Conservation (phyloP, 2,113 vertebrate genomes). For the Eira barbara region DNA sequence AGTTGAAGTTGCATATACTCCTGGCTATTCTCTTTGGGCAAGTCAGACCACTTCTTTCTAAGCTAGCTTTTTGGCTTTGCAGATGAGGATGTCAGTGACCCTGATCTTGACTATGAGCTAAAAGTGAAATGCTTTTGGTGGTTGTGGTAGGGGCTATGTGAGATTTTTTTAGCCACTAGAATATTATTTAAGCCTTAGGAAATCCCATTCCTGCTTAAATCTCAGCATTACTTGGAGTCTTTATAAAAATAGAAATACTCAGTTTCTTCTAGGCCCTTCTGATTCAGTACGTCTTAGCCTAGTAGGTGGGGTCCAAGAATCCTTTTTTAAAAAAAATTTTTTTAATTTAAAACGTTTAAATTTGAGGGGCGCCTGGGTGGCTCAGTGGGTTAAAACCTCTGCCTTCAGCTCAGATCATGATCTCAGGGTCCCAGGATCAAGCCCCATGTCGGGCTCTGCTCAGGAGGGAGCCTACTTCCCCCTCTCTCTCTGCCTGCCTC, state of each 20-base stretch:
- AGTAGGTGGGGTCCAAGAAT: background rate
- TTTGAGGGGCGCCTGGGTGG: too few relatives aligned
- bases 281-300: background rate
- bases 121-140: background rate
- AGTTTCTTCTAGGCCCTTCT: background rate
- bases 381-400: too few relatives aligned
- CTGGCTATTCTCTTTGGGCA: background rate
- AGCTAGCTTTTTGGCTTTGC: background rate
- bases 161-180: background rate
- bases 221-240: background rate
- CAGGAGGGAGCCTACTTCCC: too few relatives aligned
- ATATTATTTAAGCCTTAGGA: background rate
- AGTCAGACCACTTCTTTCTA: background rate
- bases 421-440: too few relatives aligned
- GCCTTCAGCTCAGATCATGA: too few relatives aligned
- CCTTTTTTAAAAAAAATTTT: background rate
- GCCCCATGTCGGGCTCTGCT: too few relatives aligned
- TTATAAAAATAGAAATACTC: background rate
- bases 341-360: background rate
- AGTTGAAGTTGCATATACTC: background rate
- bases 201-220: background rate
- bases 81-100: background rate
- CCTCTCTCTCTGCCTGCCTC: too few relatives aligned
- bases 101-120: background rate
- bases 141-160: background rate